Base-by-base conservation (phyloP, 2,113 vertebrate genomes). In the Pithys albifrons region DNA sequence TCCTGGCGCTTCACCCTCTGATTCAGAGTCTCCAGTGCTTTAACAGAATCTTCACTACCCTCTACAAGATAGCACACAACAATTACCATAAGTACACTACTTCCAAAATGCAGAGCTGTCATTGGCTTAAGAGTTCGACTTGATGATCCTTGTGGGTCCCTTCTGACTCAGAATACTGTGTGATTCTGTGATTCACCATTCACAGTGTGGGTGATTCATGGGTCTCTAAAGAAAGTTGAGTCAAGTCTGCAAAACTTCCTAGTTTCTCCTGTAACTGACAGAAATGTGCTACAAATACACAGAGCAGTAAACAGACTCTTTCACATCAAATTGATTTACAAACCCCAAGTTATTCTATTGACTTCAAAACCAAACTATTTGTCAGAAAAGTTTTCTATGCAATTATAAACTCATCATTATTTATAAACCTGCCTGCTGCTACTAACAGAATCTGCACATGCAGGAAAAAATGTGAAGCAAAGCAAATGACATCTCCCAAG, bases 1-100 rank as follows among this genome's bases (percentile, higher is more conserved):
- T 99, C 99, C 86, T 99, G 99, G 83, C 98, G 98, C 87, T 96
- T 99, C 72, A 99, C 98, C 92, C 99, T 98, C 94, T 98, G 98
- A 97, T 98, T 98, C 59, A 99, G 98, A 19, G 74, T 86, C 87
- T 99, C 98, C 93, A 99, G 37, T 1, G 97, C 97, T 97, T 98
- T 98, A 88, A 88, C 77, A 89, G 98, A 96, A 95, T 98, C 97
- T 78, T 88, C 97, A 74, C 95, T 96, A 96, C 93, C 97, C 95
- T 97, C 98, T 99, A 61, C 84, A 97, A 79, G 97, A 79, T 49
- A 97, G 93, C 3, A 85, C 27, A 93, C 59, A 76, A 75, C 14
- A 54, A 54, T 45, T 55, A 94, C 13, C 33, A 95, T 5, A 70
- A 4, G 4, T n/a, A 61, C 3, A 6, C 35, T 1, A 1, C 10